phyloP scores from a whole-genome alignment of 2,797 vertebrate genomes.

The Amblyopsis hoosieri region DNA sequence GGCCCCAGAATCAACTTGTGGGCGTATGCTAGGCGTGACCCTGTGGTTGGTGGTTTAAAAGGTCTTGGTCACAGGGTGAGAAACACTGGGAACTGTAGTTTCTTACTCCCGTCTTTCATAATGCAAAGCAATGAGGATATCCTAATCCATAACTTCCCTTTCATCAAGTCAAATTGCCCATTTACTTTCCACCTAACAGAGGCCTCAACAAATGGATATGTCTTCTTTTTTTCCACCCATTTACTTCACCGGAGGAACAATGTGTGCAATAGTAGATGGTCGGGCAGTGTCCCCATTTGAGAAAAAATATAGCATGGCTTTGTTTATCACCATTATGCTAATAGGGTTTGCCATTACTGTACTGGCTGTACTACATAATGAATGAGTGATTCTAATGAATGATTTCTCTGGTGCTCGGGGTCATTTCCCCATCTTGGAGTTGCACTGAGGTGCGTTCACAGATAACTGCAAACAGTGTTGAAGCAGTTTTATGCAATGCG shows the following conservation, averaged over 20 bases:
- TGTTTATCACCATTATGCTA: conserved; percentile 64
- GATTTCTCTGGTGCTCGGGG: conserved; percentile 27
- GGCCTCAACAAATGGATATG: conserved; percentile 8
- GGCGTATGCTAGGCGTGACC: no score
- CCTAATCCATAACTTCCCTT: no score
- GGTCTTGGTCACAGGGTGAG: not conserved
- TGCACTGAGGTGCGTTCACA: no score
- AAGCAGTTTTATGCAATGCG: no score
- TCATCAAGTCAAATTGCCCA: not conserved
- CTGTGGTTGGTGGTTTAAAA: not conserved
- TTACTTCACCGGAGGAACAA: conserved; percentile 37
- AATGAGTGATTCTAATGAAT: conserved; percentile 54
- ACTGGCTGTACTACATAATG: conserved; percentile 62
- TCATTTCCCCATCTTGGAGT: not conserved
- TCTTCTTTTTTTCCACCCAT: not conserved
- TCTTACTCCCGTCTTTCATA: not conserved
- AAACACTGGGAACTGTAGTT: not conserved
- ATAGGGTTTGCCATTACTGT: conserved; percentile 46
- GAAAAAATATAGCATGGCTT: conserved; percentile 31
- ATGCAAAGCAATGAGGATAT: no score
- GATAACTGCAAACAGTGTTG: no score
- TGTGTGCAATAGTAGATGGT: conserved; percentile 13
- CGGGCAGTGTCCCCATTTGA: conserved; percentile 33
- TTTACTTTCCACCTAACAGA: not conserved
- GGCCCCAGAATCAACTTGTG: no score